phyloP scores from a whole-genome alignment of 2,113 vertebrate species.

The Pardalotus punctatus region DNA sequence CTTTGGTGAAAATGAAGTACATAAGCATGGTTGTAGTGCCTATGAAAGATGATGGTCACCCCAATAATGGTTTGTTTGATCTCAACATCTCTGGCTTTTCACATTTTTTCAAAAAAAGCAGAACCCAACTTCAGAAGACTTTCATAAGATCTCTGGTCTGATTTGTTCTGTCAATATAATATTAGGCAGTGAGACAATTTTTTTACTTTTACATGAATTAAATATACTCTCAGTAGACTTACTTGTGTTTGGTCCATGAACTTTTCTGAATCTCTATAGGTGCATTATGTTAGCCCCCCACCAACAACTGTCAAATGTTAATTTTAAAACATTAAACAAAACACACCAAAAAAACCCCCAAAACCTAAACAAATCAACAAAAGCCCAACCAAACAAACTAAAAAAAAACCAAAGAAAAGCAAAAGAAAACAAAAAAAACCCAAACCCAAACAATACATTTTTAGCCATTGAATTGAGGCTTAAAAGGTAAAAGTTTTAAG shows the following conservation, averaged over 20 bases:
- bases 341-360: rapidly evolving
- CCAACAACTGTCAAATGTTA: not conserved
- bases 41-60: not conserved
- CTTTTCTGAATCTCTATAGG: not conserved
- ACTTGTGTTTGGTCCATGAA: not conserved
- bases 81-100: not conserved
- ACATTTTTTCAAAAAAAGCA: not conserved
- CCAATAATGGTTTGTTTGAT: not conserved
- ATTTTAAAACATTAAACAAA: not conserved
- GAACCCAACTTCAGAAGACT: not conserved
- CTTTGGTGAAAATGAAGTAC: not conserved
- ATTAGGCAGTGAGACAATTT: not conserved
- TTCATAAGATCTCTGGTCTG: not conserved
- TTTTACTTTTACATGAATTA: not conserved
- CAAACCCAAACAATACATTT: not conserved
- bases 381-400: not conserved
- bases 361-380: no score
- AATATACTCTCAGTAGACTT: not conserved
- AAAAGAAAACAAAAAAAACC: not conserved
- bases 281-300: not conserved
- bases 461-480: not conserved
- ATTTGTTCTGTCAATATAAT: not conserved
- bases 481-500: not conserved
- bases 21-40: not conserved
- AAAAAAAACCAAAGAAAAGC: not conserved